These are phyloP conservation scores for Scrobipalpa atriplicella DNA, from an alignment of 2,888 invertebrate genomes.

Conservation along the genomic window DNA sequence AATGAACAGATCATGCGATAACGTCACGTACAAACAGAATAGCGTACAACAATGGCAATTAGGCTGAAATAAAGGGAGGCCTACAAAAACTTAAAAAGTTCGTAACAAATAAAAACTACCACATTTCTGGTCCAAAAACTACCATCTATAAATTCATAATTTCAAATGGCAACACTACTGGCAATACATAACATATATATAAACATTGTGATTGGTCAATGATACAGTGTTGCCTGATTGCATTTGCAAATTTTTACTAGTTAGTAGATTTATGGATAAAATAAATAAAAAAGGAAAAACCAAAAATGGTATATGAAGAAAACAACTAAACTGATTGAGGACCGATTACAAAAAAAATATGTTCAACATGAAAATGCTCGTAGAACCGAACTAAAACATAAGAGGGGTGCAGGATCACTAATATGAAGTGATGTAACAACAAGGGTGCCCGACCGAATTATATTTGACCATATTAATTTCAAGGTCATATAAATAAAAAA, in stretches of 20 bases:
- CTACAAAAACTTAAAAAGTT: conserved; percentile 12
- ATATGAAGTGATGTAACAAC: conserved; percentile 47
- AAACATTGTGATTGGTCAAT: background rate
- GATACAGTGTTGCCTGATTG: conserved; percentile 4
- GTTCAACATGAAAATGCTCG: conserved; percentile 43
- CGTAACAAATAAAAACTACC: conserved; percentile 5
- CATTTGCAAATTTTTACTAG: background rate
- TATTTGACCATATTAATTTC: background rate
- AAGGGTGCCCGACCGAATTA: conserved; percentile 8
- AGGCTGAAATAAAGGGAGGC: conserved; percentile 20
- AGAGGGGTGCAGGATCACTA: conserved; percentile 49
- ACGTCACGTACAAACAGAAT: conserved; percentile 16
- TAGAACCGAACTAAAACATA: conserved; percentile 50
- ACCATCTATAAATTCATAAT: background rate
- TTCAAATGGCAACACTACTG: background rate
- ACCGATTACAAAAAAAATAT: background rate
- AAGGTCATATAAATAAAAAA: no score
- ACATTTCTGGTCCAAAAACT: background rate
- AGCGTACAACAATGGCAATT: conserved; percentile 19
- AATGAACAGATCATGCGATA: conserved; percentile 35
- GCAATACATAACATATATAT: no score
- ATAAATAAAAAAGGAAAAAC: background rate
- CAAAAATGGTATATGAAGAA: conserved; percentile 6
- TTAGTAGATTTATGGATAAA: background rate
- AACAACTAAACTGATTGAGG: background rate